phyloP scores from a whole-genome alignment of 2,797 vertebrate genomes.

The Malurus leucopterus region DNA sequence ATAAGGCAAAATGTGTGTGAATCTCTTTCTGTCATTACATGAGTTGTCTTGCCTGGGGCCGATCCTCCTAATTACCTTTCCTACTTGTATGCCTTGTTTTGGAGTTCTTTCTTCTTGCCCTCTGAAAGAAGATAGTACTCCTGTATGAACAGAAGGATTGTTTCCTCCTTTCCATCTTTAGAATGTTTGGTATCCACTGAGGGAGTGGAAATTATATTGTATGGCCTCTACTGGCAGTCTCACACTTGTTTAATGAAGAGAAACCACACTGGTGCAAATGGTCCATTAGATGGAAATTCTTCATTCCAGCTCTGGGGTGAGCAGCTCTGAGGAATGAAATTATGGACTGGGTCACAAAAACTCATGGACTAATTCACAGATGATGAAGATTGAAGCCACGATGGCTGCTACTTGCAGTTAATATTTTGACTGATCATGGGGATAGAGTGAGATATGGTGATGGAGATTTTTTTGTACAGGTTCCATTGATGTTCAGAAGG shows the following conservation, averaged over 20 bases:
- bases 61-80: not conserved
- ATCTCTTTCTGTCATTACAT: not conserved
- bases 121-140: not conserved
- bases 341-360: not conserved
- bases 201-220: not conserved
- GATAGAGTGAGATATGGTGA: not conserved
- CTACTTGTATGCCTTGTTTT: not conserved
- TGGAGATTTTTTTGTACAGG: not conserved
- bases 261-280: not conserved
- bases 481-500: not conserved
- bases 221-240: not conserved
- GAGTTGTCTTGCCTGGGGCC: not conserved
- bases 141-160: not conserved
- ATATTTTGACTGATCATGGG: not conserved
- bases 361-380: not conserved
- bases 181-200: not conserved
- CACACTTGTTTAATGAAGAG: not conserved
- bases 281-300: not conserved
- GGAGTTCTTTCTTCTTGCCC: not conserved
- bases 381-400: not conserved
- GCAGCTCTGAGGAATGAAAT: not conserved
- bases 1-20: not conserved
- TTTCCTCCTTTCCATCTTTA: not conserved
- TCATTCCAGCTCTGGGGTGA: not conserved
- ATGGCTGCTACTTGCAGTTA: not conserved